A percentile compares a stretch with the other conserved stretches of the same genome.
phyloP scores from a whole-genome alignment of 2,797 vertebrate species.

The Spinibarbus caldwelli region DNA sequence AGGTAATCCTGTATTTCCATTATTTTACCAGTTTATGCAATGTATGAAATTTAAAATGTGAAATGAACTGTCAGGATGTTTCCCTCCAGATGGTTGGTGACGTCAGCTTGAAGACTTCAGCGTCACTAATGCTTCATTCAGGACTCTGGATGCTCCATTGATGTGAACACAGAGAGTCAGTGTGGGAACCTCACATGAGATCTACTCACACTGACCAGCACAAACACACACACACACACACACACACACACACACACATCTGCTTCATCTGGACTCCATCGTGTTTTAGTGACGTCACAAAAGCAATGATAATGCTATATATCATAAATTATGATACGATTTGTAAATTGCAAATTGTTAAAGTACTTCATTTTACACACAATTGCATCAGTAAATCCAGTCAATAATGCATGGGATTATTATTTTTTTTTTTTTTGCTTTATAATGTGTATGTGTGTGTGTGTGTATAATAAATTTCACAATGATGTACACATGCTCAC shows the following conservation, averaged over 20 bases:
- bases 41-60: neutral
- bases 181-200: slow-evolving; percentile 67
- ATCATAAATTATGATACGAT: neutral
- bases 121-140: slow-evolving; percentile 60
- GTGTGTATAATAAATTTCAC: no score
- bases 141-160: slow-evolving; percentile 48
- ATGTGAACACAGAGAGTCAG: slow-evolving; percentile 59
- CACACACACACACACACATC: slow-evolving; percentile 12
- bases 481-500: no score
- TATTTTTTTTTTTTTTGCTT: no score
- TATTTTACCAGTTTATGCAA: neutral
- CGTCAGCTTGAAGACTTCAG: slow-evolving; percentile 55
- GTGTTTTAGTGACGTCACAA: neutral
- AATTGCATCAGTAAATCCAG: no score
- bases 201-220: slow-evolving; percentile 55
- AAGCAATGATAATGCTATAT: neutral
- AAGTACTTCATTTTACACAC: no score
- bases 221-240: slow-evolving; percentile 21
- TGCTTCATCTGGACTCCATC: slow-evolving; percentile 5
- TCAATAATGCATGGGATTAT: no score
- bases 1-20: neutral
- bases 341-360: neutral
- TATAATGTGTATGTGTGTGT: no score
- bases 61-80: neutral
- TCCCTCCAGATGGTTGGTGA: slow-evolving; percentile 69